Evolutionary conservation across 2,113 vertebrate species (phyloP).

Genomic region (Anthoscopus minutus): DNA sequence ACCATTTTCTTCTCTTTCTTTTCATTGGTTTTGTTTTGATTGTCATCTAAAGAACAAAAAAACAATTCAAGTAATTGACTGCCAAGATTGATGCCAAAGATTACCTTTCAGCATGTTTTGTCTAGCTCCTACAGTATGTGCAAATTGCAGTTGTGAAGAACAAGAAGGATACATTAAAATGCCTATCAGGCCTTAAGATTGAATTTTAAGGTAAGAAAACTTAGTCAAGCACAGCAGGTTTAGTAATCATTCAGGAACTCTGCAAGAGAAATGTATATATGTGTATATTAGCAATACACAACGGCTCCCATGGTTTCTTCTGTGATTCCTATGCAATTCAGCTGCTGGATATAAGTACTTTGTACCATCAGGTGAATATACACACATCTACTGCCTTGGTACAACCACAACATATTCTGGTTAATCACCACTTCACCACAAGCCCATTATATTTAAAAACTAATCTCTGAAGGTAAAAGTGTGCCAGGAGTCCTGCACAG

Average conservation of each 20-base stretch:
- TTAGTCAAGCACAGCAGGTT: not conserved
- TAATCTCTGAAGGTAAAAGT: not conserved
- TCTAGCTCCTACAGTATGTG: too few species aligned
- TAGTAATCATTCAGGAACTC: not conserved
- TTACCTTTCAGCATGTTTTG: not conserved
- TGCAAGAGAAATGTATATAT: not conserved
- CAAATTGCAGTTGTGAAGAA: not conserved
- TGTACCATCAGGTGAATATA: not conserved
- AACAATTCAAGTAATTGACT: not conserved
- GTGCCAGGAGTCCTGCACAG: not conserved
- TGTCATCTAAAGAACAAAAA: slow-evolving; percentile 67
- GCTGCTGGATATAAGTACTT: not conserved
- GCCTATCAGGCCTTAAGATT: not conserved
- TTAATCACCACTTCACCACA: not conserved
- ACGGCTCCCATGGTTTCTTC: not conserved
- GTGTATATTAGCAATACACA: not conserved
- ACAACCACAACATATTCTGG: not conserved
- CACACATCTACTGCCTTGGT: rapidly evolving
- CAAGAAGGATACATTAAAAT: not conserved
- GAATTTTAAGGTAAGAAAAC: not conserved
- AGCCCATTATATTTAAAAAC: not conserved
- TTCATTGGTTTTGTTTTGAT: slow-evolving; percentile 76
- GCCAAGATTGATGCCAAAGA: not conserved
- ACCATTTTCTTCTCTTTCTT: slow-evolving; percentile 84
- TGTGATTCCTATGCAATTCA: not conserved